Evolutionary conservation across 1,140 invertebrate species (phyloP).

Genomic region (Bombus ignitus): DNA sequence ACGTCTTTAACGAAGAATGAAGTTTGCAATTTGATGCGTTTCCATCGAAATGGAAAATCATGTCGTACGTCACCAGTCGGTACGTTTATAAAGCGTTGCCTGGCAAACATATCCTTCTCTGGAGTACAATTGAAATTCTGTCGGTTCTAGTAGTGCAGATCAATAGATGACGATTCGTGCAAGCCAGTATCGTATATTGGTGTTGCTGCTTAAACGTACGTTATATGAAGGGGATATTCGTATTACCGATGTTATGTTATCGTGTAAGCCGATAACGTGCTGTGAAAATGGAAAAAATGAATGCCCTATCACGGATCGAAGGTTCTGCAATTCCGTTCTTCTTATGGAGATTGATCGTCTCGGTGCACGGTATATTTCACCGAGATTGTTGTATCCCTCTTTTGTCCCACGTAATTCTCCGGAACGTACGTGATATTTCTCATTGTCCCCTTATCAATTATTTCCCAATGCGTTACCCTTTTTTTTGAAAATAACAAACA

Average conservation of each 20-base stretch:
- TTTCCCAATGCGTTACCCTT: not conserved
- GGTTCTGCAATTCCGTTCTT: conserved; percentile 27
- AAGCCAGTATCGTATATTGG: conserved; percentile 1
- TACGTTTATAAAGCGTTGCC: conserved; percentile 24
- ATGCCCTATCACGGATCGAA: conserved; percentile 11
- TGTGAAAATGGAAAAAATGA: conserved; percentile 25
- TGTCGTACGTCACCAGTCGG: not conserved
- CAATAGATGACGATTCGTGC: conserved; percentile 17
- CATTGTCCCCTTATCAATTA: not conserved
- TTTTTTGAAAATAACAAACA: not conserved
- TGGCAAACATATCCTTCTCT: not conserved
- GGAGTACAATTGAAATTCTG: conserved; percentile 14
- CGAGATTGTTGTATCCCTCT: not conserved
- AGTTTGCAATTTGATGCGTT: not conserved
- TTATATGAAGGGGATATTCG: not conserved
- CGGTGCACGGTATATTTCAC: conserved; percentile 13
- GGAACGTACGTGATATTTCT: not conserved
- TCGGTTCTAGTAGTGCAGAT: conserved; percentile 6
- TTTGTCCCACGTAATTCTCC: not conserved
- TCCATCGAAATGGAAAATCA: not conserved
- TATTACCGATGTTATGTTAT: conserved; percentile 27
- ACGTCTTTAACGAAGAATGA: not conserved
- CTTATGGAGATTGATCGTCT: conserved; percentile 43
- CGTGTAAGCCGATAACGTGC: conserved; percentile 39
- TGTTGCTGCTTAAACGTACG: conserved; percentile 23